Percentiles rank a stretch among this genome's conserved stretches.
Conservation (phyloP, 2,797 vertebrate species). For the Sphaeramia orbicularis region DNA sequence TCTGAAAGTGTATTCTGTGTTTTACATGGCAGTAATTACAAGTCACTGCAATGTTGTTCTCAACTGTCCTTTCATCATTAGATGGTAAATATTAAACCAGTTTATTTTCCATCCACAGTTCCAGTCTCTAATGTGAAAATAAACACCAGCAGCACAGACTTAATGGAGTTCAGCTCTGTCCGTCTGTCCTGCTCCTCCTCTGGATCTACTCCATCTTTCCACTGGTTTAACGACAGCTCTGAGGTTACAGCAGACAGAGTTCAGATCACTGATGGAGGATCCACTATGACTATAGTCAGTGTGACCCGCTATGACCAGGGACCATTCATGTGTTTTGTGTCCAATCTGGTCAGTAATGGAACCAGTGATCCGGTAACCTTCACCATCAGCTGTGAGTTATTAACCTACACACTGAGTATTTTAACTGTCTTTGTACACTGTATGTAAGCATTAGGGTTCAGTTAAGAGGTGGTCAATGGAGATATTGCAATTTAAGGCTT, state of each 20-base stretch:
- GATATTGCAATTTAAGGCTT: too few relatives aligned
- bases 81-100: too few relatives aligned
- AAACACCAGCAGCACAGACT: slow-evolving; percentile 22
- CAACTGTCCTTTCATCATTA: too few relatives aligned
- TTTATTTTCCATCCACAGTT: too few relatives aligned
- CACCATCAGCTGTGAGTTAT: slow-evolving; percentile 69
- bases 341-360: slow-evolving; percentile 43
- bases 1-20: too few relatives aligned
- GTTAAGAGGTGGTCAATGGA: too few relatives aligned
- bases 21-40: too few relatives aligned
- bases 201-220: slow-evolving; percentile 37
- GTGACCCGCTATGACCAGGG: slow-evolving; percentile 64
- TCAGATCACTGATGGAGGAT: slow-evolving; percentile 35
- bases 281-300: slow-evolving; percentile 48
- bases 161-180: slow-evolving; percentile 68
- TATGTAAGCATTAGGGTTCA: too few relatives aligned
- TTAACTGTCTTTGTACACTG: neutral
- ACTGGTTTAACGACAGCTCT: slow-evolving; percentile 74
- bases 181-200: slow-evolving; percentile 28
- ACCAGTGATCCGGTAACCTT: slow-evolving; percentile 44
- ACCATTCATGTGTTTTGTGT: slow-evolving; percentile 58
- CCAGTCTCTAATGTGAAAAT: slow-evolving; percentile 28
- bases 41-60: too few relatives aligned
- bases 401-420: neutral
- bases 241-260: slow-evolving; percentile 51